Conservation (phyloP, 2,888 invertebrate species). For the Marronus borbonicus region DNA sequence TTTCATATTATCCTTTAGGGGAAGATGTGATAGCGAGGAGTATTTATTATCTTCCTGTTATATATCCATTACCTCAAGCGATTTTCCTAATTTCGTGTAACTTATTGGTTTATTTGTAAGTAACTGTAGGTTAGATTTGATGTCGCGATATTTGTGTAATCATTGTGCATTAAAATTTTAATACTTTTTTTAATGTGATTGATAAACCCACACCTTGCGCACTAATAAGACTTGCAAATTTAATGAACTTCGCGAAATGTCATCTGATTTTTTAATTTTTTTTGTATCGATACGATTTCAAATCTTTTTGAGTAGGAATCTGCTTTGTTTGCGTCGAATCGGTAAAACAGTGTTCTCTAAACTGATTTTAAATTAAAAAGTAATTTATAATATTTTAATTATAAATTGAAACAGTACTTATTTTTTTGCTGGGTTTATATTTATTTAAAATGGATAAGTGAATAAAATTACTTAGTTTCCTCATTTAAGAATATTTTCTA, state of each 20-base stretch:
- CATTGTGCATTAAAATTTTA: conserved; percentile 33
- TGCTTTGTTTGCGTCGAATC: neutral
- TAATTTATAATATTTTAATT: too few relatives aligned
- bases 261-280: neutral
- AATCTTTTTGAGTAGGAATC: neutral
- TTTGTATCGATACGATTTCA: too few relatives aligned
- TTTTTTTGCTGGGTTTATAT: too few relatives aligned
- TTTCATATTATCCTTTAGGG: conserved; percentile 31
- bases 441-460: too few relatives aligned
- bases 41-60: neutral
- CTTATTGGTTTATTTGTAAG: neutral
- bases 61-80: neutral
- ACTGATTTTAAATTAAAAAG: too few relatives aligned
- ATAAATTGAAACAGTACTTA: too few relatives aligned
- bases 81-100: neutral
- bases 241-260: neutral
- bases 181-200: neutral
- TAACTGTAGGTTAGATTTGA: neutral
- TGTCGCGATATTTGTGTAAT: neutral
- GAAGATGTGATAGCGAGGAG: neutral
- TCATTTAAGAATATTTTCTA: too few relatives aligned
- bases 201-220: conserved; percentile 14
- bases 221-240: neutral
- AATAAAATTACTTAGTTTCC: too few relatives aligned
- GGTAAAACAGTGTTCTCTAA: neutral